A percentile compares a stretch with the other conserved stretches of the same genome.
phyloP scores from a whole-genome alignment of 2,797 vertebrate species.

The Manis javanica region DNA sequence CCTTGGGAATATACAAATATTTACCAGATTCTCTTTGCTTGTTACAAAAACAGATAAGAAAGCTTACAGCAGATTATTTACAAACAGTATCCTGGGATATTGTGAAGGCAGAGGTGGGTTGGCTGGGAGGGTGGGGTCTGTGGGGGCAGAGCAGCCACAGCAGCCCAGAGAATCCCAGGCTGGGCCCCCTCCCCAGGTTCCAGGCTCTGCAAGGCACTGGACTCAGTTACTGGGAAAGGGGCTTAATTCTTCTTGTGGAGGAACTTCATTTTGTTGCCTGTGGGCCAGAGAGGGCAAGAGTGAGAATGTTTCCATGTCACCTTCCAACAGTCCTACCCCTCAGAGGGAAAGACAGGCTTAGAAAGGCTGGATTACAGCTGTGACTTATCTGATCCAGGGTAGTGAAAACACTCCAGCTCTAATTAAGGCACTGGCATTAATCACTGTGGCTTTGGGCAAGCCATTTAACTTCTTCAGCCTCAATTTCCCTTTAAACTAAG shows the following conservation, averaged over 20 bases:
- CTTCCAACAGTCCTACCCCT: neutral
- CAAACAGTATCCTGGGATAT: slow-evolving; percentile 86
- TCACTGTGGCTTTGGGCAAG: neutral
- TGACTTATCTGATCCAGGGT: neutral
- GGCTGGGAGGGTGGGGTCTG: slow-evolving; percentile 66
- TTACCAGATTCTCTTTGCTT: slow-evolving; percentile 89
- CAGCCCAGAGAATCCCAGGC: slow-evolving; percentile 32
- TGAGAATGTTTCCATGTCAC: slow-evolving; percentile 24
- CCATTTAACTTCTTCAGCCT: neutral
- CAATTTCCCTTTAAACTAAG: slow-evolving; percentile 40
- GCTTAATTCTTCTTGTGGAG: slow-evolving; percentile 98
- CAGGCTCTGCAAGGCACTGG: slow-evolving; percentile 60
- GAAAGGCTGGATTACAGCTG: neutral
- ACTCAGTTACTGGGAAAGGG: slow-evolving; percentile 58
- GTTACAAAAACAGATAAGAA: slow-evolving; percentile 89
- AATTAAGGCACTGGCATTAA: neutral
- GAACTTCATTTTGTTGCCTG: slow-evolving; percentile 99
- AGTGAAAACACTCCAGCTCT: neutral
- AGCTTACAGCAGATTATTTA: slow-evolving; percentile 96
- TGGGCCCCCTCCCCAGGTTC: neutral
- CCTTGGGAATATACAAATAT: slow-evolving; percentile 91
- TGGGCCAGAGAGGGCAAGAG: slow-evolving; percentile 72
- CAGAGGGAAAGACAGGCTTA: neutral
- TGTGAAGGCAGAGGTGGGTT: slow-evolving; percentile 75
- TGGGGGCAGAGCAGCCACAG: slow-evolving; percentile 45